Base-by-base conservation (phyloP, 2,113 vertebrate genomes). In the Hippoglossus stenolepis region DNA sequence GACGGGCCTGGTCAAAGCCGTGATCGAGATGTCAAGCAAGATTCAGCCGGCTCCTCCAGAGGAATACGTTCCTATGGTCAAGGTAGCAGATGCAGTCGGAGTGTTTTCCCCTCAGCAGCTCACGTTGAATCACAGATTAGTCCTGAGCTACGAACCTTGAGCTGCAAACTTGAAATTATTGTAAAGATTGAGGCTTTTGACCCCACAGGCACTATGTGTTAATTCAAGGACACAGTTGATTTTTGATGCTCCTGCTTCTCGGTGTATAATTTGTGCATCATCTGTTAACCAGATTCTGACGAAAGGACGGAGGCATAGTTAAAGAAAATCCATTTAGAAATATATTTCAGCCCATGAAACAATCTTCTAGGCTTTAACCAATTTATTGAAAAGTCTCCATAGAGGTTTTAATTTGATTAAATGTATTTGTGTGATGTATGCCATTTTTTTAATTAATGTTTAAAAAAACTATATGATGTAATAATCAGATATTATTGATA, bases 11-110 rank as follows among this genome's bases (percentile, higher is more conserved):
- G 98, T 99, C 77, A 99, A 99, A 77, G 98, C 98, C 0, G 98
- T 99, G 83, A 99, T 99, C 15, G 98, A 99, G 85, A 99, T 99
- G 98, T 99, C 98, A 31, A 99, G 98, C 78, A 99, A 96, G 84
- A 99, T 99, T 79, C 98, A 99, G 85, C 98, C 98, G 0, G 98
- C 98, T 0, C 96, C 98, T 0, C 98, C 98, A 0, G 98, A 99
- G 90, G 98, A 99, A 75, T 99, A 99, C 0, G 97, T 99, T 13
- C 98, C 98, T 26, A 99, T 99, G 98, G 98, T 99, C 57, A 99
- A 99, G 97, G 98, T 98, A 91, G 2, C 21, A 15, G 24, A 49
- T 11, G 6, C n/a, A 17, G 12, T 31, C 18, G 18, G 24, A 67
- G 63, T 49, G 14, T 26, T 1, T 47, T 31, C 24, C 20, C 63